Evolutionary conservation across 2,888 invertebrate genomes (phyloP), one percentile per base, ranked within the genome.

Genomic region (Microctonus brassicae): DNA sequence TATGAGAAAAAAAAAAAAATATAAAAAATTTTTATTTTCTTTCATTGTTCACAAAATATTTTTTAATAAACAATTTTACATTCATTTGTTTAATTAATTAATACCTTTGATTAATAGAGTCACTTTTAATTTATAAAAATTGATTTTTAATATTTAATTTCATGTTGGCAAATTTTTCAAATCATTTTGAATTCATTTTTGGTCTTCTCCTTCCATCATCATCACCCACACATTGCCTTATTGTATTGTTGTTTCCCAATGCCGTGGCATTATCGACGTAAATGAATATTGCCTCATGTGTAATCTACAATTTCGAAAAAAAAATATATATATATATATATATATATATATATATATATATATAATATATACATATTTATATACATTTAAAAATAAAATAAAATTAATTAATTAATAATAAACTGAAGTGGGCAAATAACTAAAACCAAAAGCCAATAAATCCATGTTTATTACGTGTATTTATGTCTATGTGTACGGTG

Each of bases 171-270:
- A 20, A 29, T 33, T 29, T 29, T 10, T 52, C 6, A 29, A 17
- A 13, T 26, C 61, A 36, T 61, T 64, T 22, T 66, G 60, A 22
- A 53, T 68, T 69, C 67, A 34, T 76, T 75, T 69, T 69, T 76
- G n/a, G n/a, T 63, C 77, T 60, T 47, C 72, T 73, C 69, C 72
- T 71, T 58, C 65, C 71, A 68, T 73, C 73, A 53, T 73, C 67
- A 53, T 70, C 61, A 6, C 62, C 52, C 9, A 55, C 60, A 36
- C 33, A 52, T 29, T 63, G 63, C 33, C 13, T 33, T 61, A 22
- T 61, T 42, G 52, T 29, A 9, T 26, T 29, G n/a, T 63, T 29
- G 9, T 26, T 63, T 9, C 17, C 26, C 26, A 26, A 29, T 63
- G 17, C 52, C 29, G 29, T 29, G 47, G 63, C 29, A 47, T 47